Evolutionary conservation across 2,797 vertebrate species (phyloP).

Genomic region (Sarcoramphus papa): DNA sequence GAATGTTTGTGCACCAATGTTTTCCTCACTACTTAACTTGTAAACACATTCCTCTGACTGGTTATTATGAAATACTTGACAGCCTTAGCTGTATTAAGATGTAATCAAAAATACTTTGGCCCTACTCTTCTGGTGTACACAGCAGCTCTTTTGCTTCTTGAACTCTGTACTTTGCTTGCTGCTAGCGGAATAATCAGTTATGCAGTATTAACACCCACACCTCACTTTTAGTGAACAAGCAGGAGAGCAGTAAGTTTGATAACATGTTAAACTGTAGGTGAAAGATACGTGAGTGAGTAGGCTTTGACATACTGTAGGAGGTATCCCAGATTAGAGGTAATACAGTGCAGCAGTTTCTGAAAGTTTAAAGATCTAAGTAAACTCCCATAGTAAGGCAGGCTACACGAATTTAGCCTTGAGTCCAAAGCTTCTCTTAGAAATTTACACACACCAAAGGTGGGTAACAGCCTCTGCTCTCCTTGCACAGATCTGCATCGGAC

Average conservation of each 20-base stretch:
- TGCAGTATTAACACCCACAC: background rate
- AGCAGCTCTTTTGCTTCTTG: background rate
- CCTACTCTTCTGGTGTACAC: background rate
- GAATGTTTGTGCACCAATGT: background rate
- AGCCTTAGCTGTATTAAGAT: background rate
- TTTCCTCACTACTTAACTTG: background rate
- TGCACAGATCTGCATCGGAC: background rate
- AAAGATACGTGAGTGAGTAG: background rate
- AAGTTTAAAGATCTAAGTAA: background rate
- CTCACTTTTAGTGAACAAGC: background rate
- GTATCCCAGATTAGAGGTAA: background rate
- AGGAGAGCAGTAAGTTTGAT: background rate
- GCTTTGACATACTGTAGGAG: background rate
- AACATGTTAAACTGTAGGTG: background rate
- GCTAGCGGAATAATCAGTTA: background rate
- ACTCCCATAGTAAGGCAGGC: background rate
- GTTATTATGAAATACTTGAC: constrained; percentile 9
- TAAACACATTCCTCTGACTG: constrained; percentile 8
- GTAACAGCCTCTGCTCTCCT: background rate
- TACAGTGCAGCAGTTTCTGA: background rate
- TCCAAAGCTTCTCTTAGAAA: background rate
- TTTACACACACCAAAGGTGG: background rate
- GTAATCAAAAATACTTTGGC: background rate
- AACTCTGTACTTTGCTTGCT: background rate
- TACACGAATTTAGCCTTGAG: background rate